A percentile compares a stretch with the other conserved stretches of the same genome.
Evolutionary conservation across 92 coral and sea anemone genomes (phyloP).

Genomic region (Epizoanthus ramosus): DNA sequence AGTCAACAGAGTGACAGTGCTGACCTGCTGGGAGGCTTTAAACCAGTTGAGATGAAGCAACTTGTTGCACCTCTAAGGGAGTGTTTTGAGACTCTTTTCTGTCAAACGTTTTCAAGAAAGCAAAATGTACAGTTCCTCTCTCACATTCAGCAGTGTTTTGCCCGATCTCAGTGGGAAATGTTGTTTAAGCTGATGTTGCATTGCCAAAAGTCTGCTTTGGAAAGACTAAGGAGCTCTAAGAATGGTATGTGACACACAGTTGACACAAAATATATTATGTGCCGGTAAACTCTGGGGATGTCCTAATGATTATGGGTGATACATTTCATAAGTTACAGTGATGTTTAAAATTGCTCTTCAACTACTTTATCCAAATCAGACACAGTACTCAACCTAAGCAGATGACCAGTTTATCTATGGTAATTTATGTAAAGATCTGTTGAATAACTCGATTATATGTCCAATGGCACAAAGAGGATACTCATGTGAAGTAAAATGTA

Average conservation of each 20-base stretch:
- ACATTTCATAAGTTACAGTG: no score
- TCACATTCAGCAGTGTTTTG: slow-evolving; percentile 91
- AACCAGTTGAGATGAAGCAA: slow-evolving; percentile 98
- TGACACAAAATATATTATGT: no score
- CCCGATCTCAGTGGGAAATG: slow-evolving; percentile 83
- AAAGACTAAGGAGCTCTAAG: slow-evolving; percentile 65
- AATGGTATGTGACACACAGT: slow-evolving; percentile 1
- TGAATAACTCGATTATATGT: no score
- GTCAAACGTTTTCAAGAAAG: slow-evolving; percentile 91
- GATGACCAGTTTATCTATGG: no score
- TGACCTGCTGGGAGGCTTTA: slow-evolving; percentile 94
- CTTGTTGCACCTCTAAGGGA: slow-evolving; percentile 90
- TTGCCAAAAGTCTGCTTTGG: slow-evolving; percentile 78
- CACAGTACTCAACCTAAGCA: no score
- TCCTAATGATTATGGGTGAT: no score
- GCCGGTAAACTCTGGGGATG: no score
- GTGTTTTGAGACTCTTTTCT: slow-evolving; percentile 81
- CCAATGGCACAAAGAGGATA: no score
- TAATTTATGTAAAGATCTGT: no score
- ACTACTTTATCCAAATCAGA: no score
- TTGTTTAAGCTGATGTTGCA: slow-evolving; percentile 90
- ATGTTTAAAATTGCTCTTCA: no score
- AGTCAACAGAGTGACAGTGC: slow-evolving; percentile 99
- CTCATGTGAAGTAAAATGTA: no score
- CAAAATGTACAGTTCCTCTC: slow-evolving; percentile 86